A percentile compares a stretch with the other conserved stretches of the same genome.
Evolutionary conservation across 2,113 vertebrate species (phyloP).

Genomic region (Erpornis zantholeuca): DNA sequence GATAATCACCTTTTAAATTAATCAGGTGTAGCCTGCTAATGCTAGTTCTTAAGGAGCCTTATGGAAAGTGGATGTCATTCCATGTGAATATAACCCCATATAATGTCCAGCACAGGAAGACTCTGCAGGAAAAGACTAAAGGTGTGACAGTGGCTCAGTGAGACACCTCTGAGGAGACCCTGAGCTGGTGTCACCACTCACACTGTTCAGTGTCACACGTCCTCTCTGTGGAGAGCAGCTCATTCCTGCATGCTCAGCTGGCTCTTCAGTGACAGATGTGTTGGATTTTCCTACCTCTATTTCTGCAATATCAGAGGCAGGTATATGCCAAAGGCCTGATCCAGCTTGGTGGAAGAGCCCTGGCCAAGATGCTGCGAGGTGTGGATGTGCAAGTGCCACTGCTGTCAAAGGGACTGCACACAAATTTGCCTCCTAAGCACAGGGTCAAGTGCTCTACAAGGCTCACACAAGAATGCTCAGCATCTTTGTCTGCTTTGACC

Average conservation of each 20-base stretch:
- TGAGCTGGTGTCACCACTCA: neutral
- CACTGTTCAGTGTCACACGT: neutral
- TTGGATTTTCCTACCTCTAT: neutral
- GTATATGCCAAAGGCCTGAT: neutral
- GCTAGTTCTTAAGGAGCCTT: neutral
- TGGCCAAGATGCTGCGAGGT: neutral
- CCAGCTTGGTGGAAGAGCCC: neutral
- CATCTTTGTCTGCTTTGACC: neutral
- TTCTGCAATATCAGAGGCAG: neutral
- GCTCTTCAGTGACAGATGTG: neutral
- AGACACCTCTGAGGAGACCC: neutral
- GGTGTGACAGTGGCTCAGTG: neutral
- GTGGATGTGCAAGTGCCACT: neutral
- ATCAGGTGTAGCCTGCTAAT: neutral
- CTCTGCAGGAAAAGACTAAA: neutral
- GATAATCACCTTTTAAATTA: slow-evolving; percentile 20
- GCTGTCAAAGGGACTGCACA: neutral
- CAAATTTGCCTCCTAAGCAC: neutral
- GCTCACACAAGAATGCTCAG: neutral
- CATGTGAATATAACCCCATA: neutral
- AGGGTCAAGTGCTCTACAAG: neutral
- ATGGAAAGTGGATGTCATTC: neutral
- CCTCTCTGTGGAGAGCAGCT: neutral
- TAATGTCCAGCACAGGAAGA: neutral
- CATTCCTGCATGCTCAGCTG: neutral